Evolutionary conservation across 2,797 vertebrate genomes (phyloP), one percentile per base, ranked within the genome.

Genomic region (Liparis tanakae): DNA sequence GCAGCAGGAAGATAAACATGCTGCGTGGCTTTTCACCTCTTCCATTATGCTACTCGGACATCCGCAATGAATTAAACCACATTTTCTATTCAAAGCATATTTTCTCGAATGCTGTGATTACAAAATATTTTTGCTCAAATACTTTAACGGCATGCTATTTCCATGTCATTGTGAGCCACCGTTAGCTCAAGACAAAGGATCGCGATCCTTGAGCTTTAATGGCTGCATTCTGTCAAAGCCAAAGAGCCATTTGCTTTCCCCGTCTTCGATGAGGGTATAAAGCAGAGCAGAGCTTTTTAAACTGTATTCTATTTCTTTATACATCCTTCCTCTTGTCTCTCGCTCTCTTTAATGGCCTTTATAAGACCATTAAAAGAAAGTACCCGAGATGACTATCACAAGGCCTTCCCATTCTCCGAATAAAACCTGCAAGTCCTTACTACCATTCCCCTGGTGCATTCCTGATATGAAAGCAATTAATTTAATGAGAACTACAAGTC

Each of bases 381-480:
- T 64, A 70, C 75, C 60, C 71, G 66, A 76, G 85, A 87, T 77
- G 68, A 67, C 78, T 68, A 85, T 87, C 72, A 75, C 51, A 72
- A 82, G 76, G 68, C 46, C 67, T 70, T 83, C 72, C 51, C 70
- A 30, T 67, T 72, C 76, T 79, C 77, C 74, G 72, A 84, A 85
- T 62, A 87, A 88, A 90, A 87, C 80, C 80, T 55, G 66, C 83
- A 74, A 74, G 72, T 57, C 81, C 69, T 58, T 17, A 75, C 74
- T 76, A 59, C 74, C 54, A 83, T 86, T 86, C 41, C 65, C 70
- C 79, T 54, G 78, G 60, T 71, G 37, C 85, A 90, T 85, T 88
- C 85, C 84, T 83, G 88, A 83, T 81, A 90, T 81, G 85, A 89
- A 89, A 91, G 79, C 87, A 85, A 91, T 93, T 92, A 72, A 88